Percentiles rank a stretch among this genome's conserved stretches.
Evolutionary conservation across 2,888 invertebrate species (phyloP).

Genomic region (Hetaerina titia): DNA sequence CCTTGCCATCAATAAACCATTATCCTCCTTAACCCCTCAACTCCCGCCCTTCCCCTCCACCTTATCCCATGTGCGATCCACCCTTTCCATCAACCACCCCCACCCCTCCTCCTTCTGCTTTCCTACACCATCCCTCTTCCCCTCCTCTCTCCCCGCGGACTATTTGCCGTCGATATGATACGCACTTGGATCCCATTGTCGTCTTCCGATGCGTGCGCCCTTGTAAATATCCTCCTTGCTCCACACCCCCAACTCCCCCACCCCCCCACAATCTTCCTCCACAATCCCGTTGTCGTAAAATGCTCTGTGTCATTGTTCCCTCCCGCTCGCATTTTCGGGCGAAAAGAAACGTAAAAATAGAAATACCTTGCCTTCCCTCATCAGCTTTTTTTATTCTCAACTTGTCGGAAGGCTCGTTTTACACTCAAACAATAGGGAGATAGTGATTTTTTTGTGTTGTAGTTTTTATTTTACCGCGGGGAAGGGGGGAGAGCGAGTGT

Average conservation of each 20-base stretch:
- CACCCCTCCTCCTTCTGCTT: too few species aligned
- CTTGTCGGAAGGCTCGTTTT: neutral
- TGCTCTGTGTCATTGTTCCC: neutral
- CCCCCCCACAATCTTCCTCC: neutral
- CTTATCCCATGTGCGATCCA: neutral
- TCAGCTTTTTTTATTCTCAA: neutral
- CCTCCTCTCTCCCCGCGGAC: neutral
- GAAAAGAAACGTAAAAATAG: neutral
- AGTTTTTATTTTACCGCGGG: too few species aligned
- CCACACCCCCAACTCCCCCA: neutral
- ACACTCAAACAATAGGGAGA: neutral
- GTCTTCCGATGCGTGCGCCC: constrained; percentile 22
- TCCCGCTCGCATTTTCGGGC: neutral
- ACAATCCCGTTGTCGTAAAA: neutral
- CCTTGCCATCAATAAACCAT: constrained; percentile 59
- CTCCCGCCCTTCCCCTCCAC: neutral
- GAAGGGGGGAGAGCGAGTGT: too few species aligned
- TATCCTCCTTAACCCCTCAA: constrained; percentile 43
- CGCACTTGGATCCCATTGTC: constrained; percentile 42
- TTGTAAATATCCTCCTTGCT: constrained; percentile 2
- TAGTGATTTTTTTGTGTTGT: neutral
- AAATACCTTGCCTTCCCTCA: neutral
- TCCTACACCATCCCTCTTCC: too few species aligned
- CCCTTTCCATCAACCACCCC: neutral
- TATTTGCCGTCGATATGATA: constrained; percentile 49